phyloP scores from a whole-genome alignment of 2,888 invertebrate genomes.

The Drosophila villosipedis region DNA sequence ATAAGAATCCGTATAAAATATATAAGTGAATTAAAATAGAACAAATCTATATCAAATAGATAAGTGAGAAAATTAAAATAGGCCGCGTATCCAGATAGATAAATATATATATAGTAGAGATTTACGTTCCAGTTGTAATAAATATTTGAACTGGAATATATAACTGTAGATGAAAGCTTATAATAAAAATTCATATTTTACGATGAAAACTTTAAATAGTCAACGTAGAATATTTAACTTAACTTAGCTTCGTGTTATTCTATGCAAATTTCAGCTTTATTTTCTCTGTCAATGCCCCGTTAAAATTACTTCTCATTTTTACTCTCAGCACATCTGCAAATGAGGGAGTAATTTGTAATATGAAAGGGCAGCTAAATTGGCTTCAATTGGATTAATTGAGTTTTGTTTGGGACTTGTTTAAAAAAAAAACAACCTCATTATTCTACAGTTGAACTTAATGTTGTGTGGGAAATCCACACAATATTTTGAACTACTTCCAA shows the following conservation, averaged over 20 bases:
- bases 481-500: neutral
- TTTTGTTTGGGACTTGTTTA: neutral
- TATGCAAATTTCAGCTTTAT: neutral
- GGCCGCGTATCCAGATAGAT: neutral
- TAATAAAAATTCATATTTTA: neutral
- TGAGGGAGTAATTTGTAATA: neutral
- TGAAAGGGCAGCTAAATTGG: conserved; percentile 54
- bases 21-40: neutral
- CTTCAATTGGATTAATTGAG: conserved; percentile 68
- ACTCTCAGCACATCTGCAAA: neutral
- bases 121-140: too few species aligned
- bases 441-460: neutral
- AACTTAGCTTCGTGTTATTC: neutral
- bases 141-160: too few species aligned
- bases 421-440: neutral
- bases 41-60: neutral
- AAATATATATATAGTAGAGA: neutral
- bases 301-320: neutral
- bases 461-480: conserved; percentile 9
- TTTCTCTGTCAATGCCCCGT: neutral
- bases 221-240: neutral
- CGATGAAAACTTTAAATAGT: too few species aligned
- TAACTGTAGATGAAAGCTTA: too few species aligned
- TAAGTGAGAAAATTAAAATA: neutral
- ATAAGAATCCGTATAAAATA: neutral